Percentiles rank a stretch among this genome's conserved stretches.
These are phyloP conservation scores for Hypothenemus hampei DNA, from an alignment of 1,140 invertebrate species.

Conservation along the genomic window DNA sequence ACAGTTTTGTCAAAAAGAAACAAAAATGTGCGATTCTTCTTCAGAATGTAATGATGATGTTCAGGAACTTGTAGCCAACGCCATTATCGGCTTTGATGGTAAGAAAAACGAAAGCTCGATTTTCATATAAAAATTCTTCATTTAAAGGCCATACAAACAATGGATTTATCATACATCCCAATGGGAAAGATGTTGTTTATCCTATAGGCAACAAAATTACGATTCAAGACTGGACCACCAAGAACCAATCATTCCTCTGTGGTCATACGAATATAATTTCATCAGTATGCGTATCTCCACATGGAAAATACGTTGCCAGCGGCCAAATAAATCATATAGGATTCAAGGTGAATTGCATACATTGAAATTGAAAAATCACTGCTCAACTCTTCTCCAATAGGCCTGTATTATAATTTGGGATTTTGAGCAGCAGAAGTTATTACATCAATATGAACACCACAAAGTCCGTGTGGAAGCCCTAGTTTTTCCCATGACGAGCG, in stretches of 20 bases:
- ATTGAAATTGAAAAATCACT: slow-evolving; percentile 9
- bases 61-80: slow-evolving; percentile 55
- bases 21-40: slow-evolving; percentile 15
- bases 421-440: slow-evolving; percentile 58
- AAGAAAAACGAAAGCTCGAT: slow-evolving; percentile 21
- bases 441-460: slow-evolving; percentile 72
- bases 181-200: slow-evolving; percentile 72
- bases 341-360: slow-evolving; percentile 60
- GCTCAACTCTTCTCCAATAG: slow-evolving; percentile 41
- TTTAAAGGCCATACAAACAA: slow-evolving; percentile 64
- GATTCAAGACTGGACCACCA: slow-evolving; percentile 67
- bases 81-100: slow-evolving; percentile 74
- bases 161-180: slow-evolving; percentile 72
- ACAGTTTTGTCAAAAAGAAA: too few relatives aligned
- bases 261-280: slow-evolving; percentile 83
- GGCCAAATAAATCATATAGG: slow-evolving; percentile 88
- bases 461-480: slow-evolving; percentile 80
- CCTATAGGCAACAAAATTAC: slow-evolving; percentile 80
- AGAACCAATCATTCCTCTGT: slow-evolving; percentile 70
- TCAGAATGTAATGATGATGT: slow-evolving; percentile 44
- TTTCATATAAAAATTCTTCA: slow-evolving; percentile 1
- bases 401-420: slow-evolving; percentile 85
- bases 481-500: slow-evolving; percentile 70
- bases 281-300: slow-evolving; percentile 67
- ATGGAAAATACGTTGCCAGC: slow-evolving; percentile 76